phyloP scores from a whole-genome alignment of 2,797 vertebrate genomes.

The Spondyliosoma cantharus region DNA sequence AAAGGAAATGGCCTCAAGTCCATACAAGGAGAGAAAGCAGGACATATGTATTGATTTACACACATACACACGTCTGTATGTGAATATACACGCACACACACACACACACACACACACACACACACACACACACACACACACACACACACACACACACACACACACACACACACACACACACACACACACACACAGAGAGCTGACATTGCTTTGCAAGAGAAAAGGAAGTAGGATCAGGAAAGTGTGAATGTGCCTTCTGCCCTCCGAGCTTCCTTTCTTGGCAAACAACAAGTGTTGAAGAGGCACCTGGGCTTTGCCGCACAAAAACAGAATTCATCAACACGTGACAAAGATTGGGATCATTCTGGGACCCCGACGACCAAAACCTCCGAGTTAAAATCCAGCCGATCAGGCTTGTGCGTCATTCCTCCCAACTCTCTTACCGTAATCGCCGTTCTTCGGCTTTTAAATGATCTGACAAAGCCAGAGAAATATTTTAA shows the following conservation, averaged over 20 bases:
- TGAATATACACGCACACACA: no score
- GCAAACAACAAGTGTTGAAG: conserved; percentile 63
- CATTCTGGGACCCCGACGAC: conserved; percentile 22
- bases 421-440: not conserved
- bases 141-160: not conserved
- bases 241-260: conserved; percentile 58
- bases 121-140: conserved; percentile 1
- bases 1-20: conserved; percentile 65
- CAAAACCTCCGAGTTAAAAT: conserved; percentile 15
- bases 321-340: conserved; percentile 61
- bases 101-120: not conserved
- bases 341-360: conserved; percentile 18
- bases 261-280: conserved; percentile 71
- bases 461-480: not conserved
- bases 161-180: conserved; percentile 1
- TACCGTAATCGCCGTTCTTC: not conserved
- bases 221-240: conserved; percentile 66
- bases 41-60: conserved; percentile 27
- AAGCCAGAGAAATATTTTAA: not conserved
- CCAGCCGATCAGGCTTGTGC: not conserved
- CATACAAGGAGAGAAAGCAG: conserved; percentile 41
- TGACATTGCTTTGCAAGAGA: conserved; percentile 20
- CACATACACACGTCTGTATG: not conserved
- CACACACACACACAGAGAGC: not conserved
- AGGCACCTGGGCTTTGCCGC: conserved; percentile 51